Evolutionary conservation across 2,113 vertebrate genomes (phyloP).

Genomic region (Chloebia gouldiae): DNA sequence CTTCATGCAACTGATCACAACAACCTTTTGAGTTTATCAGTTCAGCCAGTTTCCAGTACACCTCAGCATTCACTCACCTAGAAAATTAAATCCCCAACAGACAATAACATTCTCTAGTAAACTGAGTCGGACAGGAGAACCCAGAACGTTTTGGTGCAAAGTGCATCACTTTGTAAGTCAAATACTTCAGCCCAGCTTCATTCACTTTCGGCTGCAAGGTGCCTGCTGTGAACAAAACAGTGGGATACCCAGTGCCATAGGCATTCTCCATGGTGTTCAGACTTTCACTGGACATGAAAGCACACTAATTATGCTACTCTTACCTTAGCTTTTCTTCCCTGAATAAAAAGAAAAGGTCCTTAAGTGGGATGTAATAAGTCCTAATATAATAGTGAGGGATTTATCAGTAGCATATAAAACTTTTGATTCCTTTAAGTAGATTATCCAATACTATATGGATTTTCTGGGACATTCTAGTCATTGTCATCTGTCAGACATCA

Average conservation of each 20-base stretch:
- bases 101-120: not conserved
- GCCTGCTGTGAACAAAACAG: not conserved
- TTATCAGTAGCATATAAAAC: not conserved
- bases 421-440: not conserved
- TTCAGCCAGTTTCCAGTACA: not conserved
- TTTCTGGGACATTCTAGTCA: not conserved
- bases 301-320: accelerated
- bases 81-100: not conserved
- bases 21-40: not conserved
- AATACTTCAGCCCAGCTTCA: not conserved
- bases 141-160: not conserved
- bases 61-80: not conserved
- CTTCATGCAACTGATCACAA: not conserved
- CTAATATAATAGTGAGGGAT: not conserved
- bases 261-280: not conserved
- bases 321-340: not conserved
- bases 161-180: not conserved
- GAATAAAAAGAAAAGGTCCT: not conserved
- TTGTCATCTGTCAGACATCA: not conserved
- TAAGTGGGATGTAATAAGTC: not conserved
- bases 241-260: not conserved
- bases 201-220: not conserved
- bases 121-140: not conserved
- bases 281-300: not conserved
- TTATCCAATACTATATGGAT: not conserved